Evolutionary conservation across 2,113 vertebrate genomes (phyloP).

Genomic region (Emydocephalus ijimae): DNA sequence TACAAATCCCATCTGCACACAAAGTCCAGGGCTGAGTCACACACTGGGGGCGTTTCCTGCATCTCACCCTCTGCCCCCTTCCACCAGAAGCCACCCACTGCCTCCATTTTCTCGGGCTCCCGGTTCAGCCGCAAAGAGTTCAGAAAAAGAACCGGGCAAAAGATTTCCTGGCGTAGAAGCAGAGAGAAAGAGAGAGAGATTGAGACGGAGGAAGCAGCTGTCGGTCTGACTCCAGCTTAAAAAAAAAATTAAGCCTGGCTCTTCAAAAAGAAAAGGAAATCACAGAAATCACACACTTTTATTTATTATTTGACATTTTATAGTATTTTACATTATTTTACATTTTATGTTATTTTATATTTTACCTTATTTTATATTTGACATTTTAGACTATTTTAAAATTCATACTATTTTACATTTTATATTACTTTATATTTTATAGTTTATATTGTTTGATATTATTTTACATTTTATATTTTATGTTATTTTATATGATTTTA

Average conservation of each 20-base stretch:
- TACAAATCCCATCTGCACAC: neutral
- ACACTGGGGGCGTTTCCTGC: fast-evolving
- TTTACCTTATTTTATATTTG: no score
- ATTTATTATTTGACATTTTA: no score
- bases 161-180: neutral
- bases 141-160: neutral
- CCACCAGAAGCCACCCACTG: fast-evolving
- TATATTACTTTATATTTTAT: no score
- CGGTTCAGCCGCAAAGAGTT: neutral
- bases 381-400: no score
- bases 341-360: no score
- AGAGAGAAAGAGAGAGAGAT: neutral
- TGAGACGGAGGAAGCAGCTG: neutral
- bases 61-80: no score
- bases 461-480: no score
- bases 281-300: neutral
- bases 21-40: neutral
- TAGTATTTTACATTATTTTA: no score
- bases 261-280: no score
- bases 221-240: neutral
- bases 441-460: no score
- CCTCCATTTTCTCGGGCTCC: neutral
- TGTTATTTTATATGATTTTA: no score
- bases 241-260: neutral
- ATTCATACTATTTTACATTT: no score